A percentile compares a stretch with the other conserved stretches of the same genome.
Evolutionary conservation across 2,888 invertebrate genomes (phyloP).

Genomic region (Teinopalpus imperialis): DNA sequence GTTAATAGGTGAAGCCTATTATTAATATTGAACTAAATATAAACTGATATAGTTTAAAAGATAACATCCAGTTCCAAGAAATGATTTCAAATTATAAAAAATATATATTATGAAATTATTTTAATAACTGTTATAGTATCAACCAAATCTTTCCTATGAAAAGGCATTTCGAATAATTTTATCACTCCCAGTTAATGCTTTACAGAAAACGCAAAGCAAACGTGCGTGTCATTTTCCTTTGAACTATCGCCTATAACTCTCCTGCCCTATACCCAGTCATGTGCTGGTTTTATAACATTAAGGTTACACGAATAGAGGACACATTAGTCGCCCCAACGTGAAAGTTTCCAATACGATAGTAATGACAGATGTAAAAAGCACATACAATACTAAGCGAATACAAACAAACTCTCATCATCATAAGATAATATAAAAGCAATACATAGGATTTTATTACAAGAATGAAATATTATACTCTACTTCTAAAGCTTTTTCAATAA

Average conservation of each 20-base stretch:
- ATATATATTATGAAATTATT: too few relatives aligned
- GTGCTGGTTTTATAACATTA: conserved; percentile 22
- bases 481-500: too few relatives aligned
- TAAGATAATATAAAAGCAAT: neutral
- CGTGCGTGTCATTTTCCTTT: conserved; percentile 11
- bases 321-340: conserved; percentile 18
- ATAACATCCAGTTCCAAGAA: too few relatives aligned
- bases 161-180: conserved; percentile 2
- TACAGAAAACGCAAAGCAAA: neutral
- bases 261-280: conserved; percentile 14
- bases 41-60: too few relatives aligned
- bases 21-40: too few relatives aligned
- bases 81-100: too few relatives aligned
- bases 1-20: too few relatives aligned
- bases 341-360: conserved; percentile 23
- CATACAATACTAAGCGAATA: conserved; percentile 5
- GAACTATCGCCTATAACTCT: conserved; percentile 14
- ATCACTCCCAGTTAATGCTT: neutral
- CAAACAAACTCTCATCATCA: conserved; percentile 2
- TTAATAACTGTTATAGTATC: too few relatives aligned
- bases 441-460: too few relatives aligned
- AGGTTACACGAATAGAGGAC: conserved; percentile 18
- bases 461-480: too few relatives aligned
- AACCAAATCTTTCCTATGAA: too few relatives aligned
- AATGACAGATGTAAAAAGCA: conserved; percentile 22